A percentile compares a stretch with the other conserved stretches of the same genome.
Evolutionary conservation across 1,140 invertebrate species (phyloP).

Genomic region (Cydia pomonella): DNA sequence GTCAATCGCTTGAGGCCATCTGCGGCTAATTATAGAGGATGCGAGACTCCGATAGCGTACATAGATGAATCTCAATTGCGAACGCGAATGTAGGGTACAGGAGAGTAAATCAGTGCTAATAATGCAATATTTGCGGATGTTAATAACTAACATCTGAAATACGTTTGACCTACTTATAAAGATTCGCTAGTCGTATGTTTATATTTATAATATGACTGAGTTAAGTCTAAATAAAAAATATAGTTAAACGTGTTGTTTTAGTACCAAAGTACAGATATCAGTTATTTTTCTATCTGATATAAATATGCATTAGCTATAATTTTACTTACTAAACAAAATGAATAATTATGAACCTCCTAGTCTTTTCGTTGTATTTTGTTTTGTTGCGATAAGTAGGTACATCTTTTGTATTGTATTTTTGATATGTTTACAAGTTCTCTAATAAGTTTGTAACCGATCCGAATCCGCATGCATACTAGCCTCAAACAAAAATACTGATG

Average conservation of each 20-base stretch:
- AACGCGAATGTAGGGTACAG: slow-evolving; percentile 42
- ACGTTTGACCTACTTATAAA: background rate
- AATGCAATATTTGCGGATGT: slow-evolving; percentile 29
- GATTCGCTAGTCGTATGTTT: background rate
- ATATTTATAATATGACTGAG: too few relatives aligned
- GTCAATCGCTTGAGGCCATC: slow-evolving; percentile 78
- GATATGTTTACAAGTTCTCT: background rate
- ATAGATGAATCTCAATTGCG: slow-evolving; percentile 63
- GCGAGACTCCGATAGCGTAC: slow-evolving; percentile 61
- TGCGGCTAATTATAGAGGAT: slow-evolving; percentile 76
- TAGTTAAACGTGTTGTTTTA: too few relatives aligned
- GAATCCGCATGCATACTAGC: too few relatives aligned
- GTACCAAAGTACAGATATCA: too few relatives aligned
- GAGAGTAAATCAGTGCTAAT: slow-evolving; percentile 32
- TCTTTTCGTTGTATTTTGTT: too few relatives aligned
- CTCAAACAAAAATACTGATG: background rate
- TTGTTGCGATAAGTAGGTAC: too few relatives aligned
- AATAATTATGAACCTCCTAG: too few relatives aligned
- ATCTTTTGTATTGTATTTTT: background rate
- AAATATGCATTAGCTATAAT: too few relatives aligned
- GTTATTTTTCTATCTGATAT: too few relatives aligned
- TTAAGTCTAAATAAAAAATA: too few relatives aligned
- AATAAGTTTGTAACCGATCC: too few relatives aligned
- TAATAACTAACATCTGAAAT: slow-evolving; percentile 26
- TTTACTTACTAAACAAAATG: too few relatives aligned